Evolutionary conservation across 2,888 invertebrate genomes (phyloP), one percentile per base, ranked within the genome.

Genomic region (Lacanobia wlatinum): DNA sequence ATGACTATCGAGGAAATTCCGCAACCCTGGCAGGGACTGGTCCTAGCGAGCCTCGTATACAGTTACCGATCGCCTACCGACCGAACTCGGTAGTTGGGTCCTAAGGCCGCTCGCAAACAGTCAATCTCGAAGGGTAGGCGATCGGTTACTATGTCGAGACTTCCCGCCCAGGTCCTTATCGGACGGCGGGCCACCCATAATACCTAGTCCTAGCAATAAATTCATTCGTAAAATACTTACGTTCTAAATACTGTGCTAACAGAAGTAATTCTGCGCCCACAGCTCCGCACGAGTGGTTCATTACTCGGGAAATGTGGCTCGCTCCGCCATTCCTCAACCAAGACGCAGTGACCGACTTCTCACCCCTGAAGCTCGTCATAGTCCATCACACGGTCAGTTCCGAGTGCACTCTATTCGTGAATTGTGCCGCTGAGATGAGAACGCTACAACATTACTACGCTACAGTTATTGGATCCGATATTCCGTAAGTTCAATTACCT

Each of bases 231-330:
- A 23, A 53, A 14, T 34, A 34, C 34, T 34, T 34, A 40, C 40
- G 2, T 40, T 40, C 40, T 12, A 0, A 58, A 21, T 59, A 21
- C 4, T 16, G 34, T 62, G 28, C 48, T 18, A 12, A n/a, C n/a
- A 52, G 8, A 16, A 16, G 12, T 34, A 14, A 53, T n/a, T 43
- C 56, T 28, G 61, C 50, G 18, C 70, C 60, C 71, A 46, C 87
- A 94, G 95, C 93, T 4, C 93, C 93, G 0, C 91, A 94, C 73
- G 89, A 92, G 67, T 96, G 96, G 96, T 92, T 89, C 70, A 94
- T 95, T 53, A 89, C 92, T 0, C 88, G 95, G 0, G 87, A 91
- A 7, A 92, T 92, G 94, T 96, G 96, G 96, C 84, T 94, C 43
- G 93, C 94, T 3, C 53, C 79, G 38, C 38, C 67, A 0, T 87